Evolutionary conservation across 2,888 invertebrate species (phyloP), one percentile per base, ranked within the genome.

Genomic region (Tinea pellionella): DNA sequence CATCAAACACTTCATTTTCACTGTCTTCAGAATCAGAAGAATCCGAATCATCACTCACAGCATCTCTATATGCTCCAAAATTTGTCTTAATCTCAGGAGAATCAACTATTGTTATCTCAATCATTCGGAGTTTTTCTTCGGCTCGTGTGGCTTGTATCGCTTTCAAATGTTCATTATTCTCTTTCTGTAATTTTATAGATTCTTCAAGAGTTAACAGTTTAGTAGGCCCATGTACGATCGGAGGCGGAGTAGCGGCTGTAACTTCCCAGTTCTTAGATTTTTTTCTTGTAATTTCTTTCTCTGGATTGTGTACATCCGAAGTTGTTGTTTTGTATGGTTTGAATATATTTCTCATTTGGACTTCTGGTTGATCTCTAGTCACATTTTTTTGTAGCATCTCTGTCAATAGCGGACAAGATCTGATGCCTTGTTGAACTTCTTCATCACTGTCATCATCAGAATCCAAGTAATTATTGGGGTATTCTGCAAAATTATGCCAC

Each of bases 241-340:
- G 82, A 0, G 91, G 91, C 42, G 91, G 91, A 7, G 91, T 90
- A 6, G 91, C 91, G 12, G 91, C 89, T 0, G 91, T 91, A 4
- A 89, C 80, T 73, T 91, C 91, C 90, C 91, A 90, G 65, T 89
- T 66, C 69, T 87, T 88, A 64, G 83, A 75, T 65, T 83, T 88
- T 61, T 86, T 88, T 30, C 89, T 75, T 0, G 68, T 61, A 59
- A 82, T 80, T 67, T 90, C 90, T 66, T 89, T 90, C 60, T 74
- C 74, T 16, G 90, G 89, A 66, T 88, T 80, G 62, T 89, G 90
- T 1, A 88, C 87, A 71, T 89, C 80, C 1, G 83, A 78, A 62
- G 69, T 82, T 7, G 90, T 90, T 15, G 91, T 90, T 74, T 86
- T 89, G 63, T 88, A 88, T 2, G 91, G 90, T 64, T 89, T 89